Base-by-base conservation (phyloP, 2,113 vertebrate genomes). In the Nycticryphes semicollaris region DNA sequence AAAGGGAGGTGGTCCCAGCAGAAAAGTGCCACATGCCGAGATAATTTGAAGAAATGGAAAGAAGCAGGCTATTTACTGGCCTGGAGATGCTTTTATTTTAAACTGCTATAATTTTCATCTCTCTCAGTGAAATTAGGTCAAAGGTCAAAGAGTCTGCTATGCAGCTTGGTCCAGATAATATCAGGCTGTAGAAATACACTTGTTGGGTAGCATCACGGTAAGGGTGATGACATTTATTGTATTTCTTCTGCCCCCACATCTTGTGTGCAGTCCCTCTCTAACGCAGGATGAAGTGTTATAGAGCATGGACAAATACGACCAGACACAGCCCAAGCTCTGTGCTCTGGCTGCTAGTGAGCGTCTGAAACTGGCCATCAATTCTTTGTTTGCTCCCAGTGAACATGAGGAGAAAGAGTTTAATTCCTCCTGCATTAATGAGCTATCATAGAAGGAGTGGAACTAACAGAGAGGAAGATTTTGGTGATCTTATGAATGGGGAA, bases 81-180 rank as follows among this genome's bases (percentile, higher is more conserved):
- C 69, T 79, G 27, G 74, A 87, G 48, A 89, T 63, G 41, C 37
- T 87, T 96, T 97, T 93, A 72, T 60, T 95, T 95, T 94, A 72
- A 91, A 82, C 64, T 89, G 51, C 53, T 89, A 27, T 91, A 84
- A 81, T 90, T 94, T 96, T 72, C 73, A 87, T 31, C 74, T 95
- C 70, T 91, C 91, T 89, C 74, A 35, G 56, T 79, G 33, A 89
- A 91, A 85, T 92, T 79, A 79, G 48, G 53, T 89, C 81, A 73
- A 89, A 88, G 48, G 53, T 89, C 81, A 73, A 89, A 88, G 37
- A 70, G 4, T 17, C 47, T 68, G 28, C 76, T 86, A 23, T 48
- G 11, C 17, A 57, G 56, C 41, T 78, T 67, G 70, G 24, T 68
- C 37, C 39, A 87, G 47, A 80, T 11, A 81, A 25, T 31, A 41